phyloP scores from a whole-genome alignment of 2,888 invertebrate species.

The Himalopsyche kuldschensis region DNA sequence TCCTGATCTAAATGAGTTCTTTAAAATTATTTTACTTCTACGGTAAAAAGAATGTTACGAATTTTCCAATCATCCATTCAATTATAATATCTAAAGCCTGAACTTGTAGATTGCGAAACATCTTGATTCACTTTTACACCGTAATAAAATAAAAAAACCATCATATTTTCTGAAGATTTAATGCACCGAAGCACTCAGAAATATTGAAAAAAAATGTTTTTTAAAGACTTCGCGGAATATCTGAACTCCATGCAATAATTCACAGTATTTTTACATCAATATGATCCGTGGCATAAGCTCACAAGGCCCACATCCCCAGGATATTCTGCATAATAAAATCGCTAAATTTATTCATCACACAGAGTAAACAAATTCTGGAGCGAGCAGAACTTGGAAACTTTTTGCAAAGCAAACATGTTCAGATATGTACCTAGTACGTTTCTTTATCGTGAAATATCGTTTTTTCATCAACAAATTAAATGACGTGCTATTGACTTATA shows the following conservation, averaged over 20 bases:
- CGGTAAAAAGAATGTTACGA: too few relatives aligned
- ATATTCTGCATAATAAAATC: not conserved
- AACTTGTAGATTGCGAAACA: not conserved
- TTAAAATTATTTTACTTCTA: too few relatives aligned
- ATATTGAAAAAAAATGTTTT: not conserved
- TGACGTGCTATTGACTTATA: too few relatives aligned
- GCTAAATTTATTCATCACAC: not conserved
- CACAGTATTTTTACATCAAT: not conserved
- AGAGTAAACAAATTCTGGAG: not conserved
- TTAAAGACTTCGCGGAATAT: not conserved
- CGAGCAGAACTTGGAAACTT: not conserved
- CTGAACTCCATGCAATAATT: not conserved
- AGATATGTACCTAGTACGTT: not conserved
- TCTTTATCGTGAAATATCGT: too few relatives aligned
- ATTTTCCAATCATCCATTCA: too few relatives aligned
- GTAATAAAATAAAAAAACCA: not conserved
- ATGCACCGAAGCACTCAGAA: not conserved
- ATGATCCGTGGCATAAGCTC: not conserved
- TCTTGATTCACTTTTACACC: not conserved
- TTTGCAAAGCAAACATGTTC: not conserved
- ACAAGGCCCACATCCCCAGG: not conserved
- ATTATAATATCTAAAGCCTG: too few relatives aligned
- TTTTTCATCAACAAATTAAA: too few relatives aligned
- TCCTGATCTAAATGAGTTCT: too few relatives aligned
- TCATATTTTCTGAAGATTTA: not conserved